A percentile compares a stretch with the other conserved stretches of the same genome.
Evolutionary conservation across 2,888 invertebrate genomes (phyloP).

Genomic region (Drosophila colorata): DNA sequence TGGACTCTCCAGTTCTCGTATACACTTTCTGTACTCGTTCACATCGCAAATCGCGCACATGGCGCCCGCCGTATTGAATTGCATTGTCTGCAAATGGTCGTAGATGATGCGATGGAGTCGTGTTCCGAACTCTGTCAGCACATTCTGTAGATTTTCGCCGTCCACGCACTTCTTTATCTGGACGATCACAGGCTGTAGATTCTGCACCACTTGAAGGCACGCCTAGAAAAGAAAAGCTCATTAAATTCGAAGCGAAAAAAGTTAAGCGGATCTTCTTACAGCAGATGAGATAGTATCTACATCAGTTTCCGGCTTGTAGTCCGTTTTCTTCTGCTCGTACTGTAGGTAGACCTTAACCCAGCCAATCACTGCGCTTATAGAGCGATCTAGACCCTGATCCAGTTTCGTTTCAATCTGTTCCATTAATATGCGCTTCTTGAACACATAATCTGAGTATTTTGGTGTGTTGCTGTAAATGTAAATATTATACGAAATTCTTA

Average conservation of each 20-base stretch:
- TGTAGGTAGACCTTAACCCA: conserved; percentile 96
- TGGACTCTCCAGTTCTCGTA: conserved; percentile 89
- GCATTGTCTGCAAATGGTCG: conserved; percentile 97
- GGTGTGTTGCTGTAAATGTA: conserved; percentile 89
- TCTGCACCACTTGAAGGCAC: conserved; percentile 93
- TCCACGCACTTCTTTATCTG: conserved; percentile 94
- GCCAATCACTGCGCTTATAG: conserved; percentile 94
- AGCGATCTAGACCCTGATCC: conserved; percentile 94
- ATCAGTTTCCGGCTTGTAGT: conserved; percentile 95
- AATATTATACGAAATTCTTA: neutral
- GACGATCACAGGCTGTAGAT: conserved; percentile 91
- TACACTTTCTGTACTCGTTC: conserved; percentile 97
- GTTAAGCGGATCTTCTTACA: conserved; percentile 86
- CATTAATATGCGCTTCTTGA: conserved; percentile 93
- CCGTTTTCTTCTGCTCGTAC: conserved; percentile 97
- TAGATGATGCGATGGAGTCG: conserved; percentile 97
- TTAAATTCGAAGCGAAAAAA: neutral
- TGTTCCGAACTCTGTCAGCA: conserved; percentile 95
- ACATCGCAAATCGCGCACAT: conserved; percentile 99
- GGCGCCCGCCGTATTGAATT: conserved; percentile 97
- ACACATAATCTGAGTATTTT: conserved; percentile 94
- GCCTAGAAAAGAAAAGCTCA: conserved; percentile 87
- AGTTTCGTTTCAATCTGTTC: conserved; percentile 96
- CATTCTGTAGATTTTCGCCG: conserved; percentile 95
- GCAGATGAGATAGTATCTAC: conserved; percentile 94